Base-by-base conservation (phyloP, 1,140 invertebrate genomes). In the Xylocopa sonorina region DNA sequence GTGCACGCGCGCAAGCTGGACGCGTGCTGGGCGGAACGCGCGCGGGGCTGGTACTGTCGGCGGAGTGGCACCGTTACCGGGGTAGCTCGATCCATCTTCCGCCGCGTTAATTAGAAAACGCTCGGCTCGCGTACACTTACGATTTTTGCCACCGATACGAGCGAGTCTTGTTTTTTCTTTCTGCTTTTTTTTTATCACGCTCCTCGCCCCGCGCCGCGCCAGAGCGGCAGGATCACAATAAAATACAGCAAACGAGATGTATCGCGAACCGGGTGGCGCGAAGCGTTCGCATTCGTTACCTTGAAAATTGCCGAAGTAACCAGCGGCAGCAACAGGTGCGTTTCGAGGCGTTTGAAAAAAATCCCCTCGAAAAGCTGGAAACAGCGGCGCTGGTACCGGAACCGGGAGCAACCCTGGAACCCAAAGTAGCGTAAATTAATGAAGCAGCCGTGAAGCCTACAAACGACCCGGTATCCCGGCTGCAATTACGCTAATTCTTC, bases 401-500 rank as follows among this genome's bases (percentile, higher is more conserved):
- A 24, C 9, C 38, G 10, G 24, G 27, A 41, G 16, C 24, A 43
- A 43, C 3, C 3, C n/a, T n/a, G 24, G 24, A 34, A 60, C 38
- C n/a, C 51, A 27, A n/a, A 9, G 12, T 51, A 48, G 62, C 46
- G 67, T 53, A 68, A 63, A 68, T 68, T 57, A 77, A 69, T n/a
- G 81, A 74, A 72, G 48, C 43, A 51, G 48, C 74, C 51, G 62
- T 46, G 55, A 57, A 43, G 48, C 24, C 27, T 55, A 67, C 73
- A 53, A 67, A 67, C 62, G 34, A 75, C 34, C 21, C 68, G 38
- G 51, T 32, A 43, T 43, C 64, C 50, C 55, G 48, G 50, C 55
- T 63, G 27, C 51, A 83, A 84, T 84, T 84, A 84, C 77, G 82
- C 62, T 84, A 83, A 84, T 83, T 80, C 66, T 55, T 83, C n/a